phyloP scores from a whole-genome alignment of 1,140 invertebrate genomes.

The Eumaeus atala region DNA sequence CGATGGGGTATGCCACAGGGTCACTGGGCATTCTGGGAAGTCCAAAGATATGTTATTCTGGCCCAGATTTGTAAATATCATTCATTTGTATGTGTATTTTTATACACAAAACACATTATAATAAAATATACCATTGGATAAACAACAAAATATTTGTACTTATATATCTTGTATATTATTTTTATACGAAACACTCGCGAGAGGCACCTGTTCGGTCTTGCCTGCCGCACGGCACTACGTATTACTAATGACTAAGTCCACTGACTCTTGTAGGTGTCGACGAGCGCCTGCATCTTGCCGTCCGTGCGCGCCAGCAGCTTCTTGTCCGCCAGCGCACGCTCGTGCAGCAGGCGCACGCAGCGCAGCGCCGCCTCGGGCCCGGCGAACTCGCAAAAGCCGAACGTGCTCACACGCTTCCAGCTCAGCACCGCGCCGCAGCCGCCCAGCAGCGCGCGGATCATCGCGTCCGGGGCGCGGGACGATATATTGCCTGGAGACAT shows the following conservation, averaged over 20 bases:
- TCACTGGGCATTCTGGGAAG: no score
- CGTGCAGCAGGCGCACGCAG: constrained; percentile 95
- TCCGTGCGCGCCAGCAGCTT: constrained; percentile 97
- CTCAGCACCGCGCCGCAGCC: constrained; percentile 94
- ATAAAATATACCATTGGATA: no score
- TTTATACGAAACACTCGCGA: no score
- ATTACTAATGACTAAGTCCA: neutral
- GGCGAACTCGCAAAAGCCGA: constrained; percentile 97
- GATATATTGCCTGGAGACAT: constrained; percentile 90
- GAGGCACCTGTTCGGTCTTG: no score
- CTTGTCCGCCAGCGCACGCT: constrained; percentile 94
- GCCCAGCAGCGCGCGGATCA: constrained; percentile 93
- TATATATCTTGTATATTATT: no score
- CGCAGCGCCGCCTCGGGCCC: constrained; percentile 95
- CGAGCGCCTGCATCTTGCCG: constrained; percentile 94
- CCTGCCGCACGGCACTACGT: no score
- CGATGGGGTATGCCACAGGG: no score
- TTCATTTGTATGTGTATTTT: no score
- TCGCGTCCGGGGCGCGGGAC: constrained; percentile 93
- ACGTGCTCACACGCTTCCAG: constrained; percentile 98
- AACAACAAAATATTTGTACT: no score
- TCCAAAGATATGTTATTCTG: no score
- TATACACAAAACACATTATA: no score
- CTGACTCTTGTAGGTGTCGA: constrained; percentile 94
- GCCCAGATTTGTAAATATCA: no score